Evolutionary conservation across 2,797 vertebrate genomes (phyloP).

Genomic region (Glossophaga mutica): DNA sequence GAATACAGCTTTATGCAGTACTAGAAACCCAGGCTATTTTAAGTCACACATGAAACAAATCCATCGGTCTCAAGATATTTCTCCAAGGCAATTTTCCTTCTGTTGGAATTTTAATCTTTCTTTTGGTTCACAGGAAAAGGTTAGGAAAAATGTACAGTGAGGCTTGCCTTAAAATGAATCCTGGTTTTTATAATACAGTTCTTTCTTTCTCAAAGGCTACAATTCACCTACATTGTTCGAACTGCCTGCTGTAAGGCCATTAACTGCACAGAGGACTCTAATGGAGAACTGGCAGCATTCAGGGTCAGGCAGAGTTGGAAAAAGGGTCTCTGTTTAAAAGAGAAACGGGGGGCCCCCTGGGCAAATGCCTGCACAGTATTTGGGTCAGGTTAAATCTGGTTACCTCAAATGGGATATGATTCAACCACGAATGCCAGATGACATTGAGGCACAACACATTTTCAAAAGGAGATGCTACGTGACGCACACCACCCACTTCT

Average conservation of each 20-base stretch:
- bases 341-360: slow-evolving; percentile 8
- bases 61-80: slow-evolving; percentile 67
- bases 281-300: slow-evolving; percentile 47
- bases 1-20: slow-evolving; percentile 46
- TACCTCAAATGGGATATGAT: slow-evolving; percentile 32
- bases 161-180: slow-evolving; percentile 47
- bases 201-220: slow-evolving; percentile 56
- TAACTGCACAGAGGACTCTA: slow-evolving; percentile 20
- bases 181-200: slow-evolving; percentile 41
- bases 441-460: background rate
- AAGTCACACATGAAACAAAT: slow-evolving; percentile 73
- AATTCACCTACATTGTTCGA: slow-evolving; percentile 53
- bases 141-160: slow-evolving; percentile 56
- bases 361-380: slow-evolving; percentile 36
- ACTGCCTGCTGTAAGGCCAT: slow-evolving; percentile 31
- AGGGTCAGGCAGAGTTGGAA: slow-evolving; percentile 38
- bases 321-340: slow-evolving; percentile 50
- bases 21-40: slow-evolving; percentile 66
- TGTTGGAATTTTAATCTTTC: slow-evolving; percentile 73
- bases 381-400: slow-evolving; percentile 22
- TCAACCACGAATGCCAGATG: background rate
- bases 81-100: slow-evolving; percentile 75
- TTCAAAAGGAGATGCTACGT: background rate
- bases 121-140: slow-evolving; percentile 71
- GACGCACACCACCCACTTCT: background rate